These are phyloP conservation scores for Prietella phreatophila DNA, from an alignment of 2,113 vertebrate genomes.

Conservation along the genomic window DNA sequence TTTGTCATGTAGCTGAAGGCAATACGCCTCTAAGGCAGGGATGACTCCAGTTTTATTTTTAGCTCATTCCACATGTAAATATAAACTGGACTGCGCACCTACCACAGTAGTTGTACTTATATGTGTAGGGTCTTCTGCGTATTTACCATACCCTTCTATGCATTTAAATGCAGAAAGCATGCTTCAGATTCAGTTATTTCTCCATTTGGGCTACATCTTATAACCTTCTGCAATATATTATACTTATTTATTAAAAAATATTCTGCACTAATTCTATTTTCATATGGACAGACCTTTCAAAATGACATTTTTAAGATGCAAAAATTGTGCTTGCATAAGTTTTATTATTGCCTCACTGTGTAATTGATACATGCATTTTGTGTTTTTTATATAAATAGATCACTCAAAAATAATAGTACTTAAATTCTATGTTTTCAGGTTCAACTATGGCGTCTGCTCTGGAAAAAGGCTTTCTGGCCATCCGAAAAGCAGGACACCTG, in stretches of 20 bases:
- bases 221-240: background rate
- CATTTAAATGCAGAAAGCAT: background rate
- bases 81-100: conserved; percentile 46
- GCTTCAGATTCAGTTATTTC: background rate
- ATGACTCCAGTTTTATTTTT: conserved; percentile 54
- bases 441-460: conserved; percentile 69
- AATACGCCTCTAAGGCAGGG: background rate
- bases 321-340: background rate
- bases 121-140: background rate
- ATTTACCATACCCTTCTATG: background rate
- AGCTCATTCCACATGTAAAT: conserved; percentile 52
- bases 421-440: conserved; percentile 59
- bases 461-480: conserved; percentile 80
- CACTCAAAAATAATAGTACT: background rate
- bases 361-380: background rate
- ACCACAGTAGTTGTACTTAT: conserved; percentile 60
- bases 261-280: background rate
- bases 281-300: background rate
- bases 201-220: too few relatives aligned
- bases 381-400: background rate
- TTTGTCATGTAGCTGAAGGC: background rate
- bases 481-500: conserved; percentile 82
- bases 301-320: background rate
- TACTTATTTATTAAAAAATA: background rate
- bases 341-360: background rate